phyloP scores from a whole-genome alignment of 2,797 vertebrate genomes.

The Rhynchotus rufescens region DNA sequence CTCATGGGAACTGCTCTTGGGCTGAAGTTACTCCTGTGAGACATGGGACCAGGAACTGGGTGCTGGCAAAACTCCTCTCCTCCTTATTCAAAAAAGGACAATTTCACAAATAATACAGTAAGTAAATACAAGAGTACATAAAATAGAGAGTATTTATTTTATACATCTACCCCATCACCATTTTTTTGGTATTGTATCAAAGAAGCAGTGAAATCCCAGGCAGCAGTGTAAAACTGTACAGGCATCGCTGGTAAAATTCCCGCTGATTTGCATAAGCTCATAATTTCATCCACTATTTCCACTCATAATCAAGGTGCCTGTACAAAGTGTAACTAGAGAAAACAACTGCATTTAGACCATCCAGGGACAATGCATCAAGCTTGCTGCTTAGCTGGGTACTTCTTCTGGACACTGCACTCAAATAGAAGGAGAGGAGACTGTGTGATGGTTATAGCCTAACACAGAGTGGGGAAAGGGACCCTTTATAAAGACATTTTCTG shows the following conservation, averaged over 20 bases:
- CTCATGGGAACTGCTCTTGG: fast-evolving
- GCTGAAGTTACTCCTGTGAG: background rate
- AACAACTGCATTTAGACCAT: conserved; percentile 6
- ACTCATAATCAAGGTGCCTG: background rate
- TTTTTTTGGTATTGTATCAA: background rate
- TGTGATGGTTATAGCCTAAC: background rate
- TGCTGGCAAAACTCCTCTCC: background rate
- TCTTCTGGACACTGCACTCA: background rate
- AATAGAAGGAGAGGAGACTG: conserved; percentile 31
- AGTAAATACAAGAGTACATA: fast-evolving
- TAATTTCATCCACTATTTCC: background rate
- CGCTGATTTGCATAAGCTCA: background rate
- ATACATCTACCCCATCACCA: fast-evolving
- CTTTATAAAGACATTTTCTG: conserved; percentile 74
- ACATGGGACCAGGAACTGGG: background rate
- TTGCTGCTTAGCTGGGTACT: conserved; percentile 20
- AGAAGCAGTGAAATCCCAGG: background rate
- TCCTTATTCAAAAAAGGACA: background rate
- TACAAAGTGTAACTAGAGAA: background rate
- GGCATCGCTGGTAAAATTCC: background rate
- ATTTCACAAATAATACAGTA: background rate
- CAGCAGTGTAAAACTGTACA: background rate
- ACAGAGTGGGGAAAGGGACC: conserved; percentile 32
- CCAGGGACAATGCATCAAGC: background rate
- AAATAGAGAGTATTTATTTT: fast-evolving